Base-by-base conservation (phyloP, 2,797 vertebrate species). In the Sebastes nivosus region DNA sequence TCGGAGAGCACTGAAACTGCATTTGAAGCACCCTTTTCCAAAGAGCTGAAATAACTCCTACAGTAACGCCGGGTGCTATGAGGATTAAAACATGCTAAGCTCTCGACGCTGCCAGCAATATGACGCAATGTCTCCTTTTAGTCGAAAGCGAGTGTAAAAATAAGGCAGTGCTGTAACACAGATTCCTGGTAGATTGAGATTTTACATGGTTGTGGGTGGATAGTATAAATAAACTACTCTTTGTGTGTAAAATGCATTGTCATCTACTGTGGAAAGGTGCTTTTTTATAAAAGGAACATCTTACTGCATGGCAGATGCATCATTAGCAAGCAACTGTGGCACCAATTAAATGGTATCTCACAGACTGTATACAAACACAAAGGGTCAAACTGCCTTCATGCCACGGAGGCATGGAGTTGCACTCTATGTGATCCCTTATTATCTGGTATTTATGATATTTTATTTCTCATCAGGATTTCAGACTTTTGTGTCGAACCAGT, bases 1-100 rank as follows among this genome's bases (percentile, higher is more conserved):
- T 65, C 14, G 50, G 61, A 72, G 66, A 73, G 75, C 2, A 73
- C 46, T 25, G 38, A 83, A 81, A 78, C 61, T 50, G 60, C 77
- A 66, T 67, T 52, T 81, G 64, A 90, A 83, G 76, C 67, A 77
- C 30, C 66, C 42, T 82, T 80, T 66, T 69, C 60, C 54, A 30
- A 12, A 77, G 54, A 80, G 1, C 29, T 76, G 29, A 65, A 77
- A 63, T 72, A 71, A 80, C 60, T 80, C 46, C 34, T 52, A 32
- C 25, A 24, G 77, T 50, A 72, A 34, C 2, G 3, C 32, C 4
- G 6, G 16, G 7, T 9, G 54, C 59, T 60, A 16, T 16, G 67
- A 72, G 24, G 64, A 73, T 71, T n/a, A 38, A 75, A 75, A 87
- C 77, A 84, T 22, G 42, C 67, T 65, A 75, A 34, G 67, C 61